Conservation (phyloP, 2,113 vertebrate genomes). For the Sialia sialis region DNA sequence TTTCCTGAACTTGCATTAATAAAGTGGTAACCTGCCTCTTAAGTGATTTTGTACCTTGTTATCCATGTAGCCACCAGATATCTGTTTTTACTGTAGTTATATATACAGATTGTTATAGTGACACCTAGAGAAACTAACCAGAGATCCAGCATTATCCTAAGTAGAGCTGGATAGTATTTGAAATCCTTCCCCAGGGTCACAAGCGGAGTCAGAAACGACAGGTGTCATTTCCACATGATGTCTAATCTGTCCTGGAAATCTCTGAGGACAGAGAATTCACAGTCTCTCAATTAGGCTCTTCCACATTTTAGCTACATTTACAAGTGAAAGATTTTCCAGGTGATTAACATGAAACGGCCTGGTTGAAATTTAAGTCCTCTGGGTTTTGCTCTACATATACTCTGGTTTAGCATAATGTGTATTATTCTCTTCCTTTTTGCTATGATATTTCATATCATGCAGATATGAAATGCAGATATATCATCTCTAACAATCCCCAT, state of each 20-base stretch:
- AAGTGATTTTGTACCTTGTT: not conserved
- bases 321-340: not conserved
- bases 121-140: conserved; percentile 20
- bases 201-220: not conserved
- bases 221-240: not conserved
- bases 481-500: not conserved
- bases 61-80: not conserved
- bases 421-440: not conserved
- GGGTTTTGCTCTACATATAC: not conserved
- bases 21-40: not conserved
- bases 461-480: not conserved
- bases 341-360: not conserved
- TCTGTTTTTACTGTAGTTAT: not conserved
- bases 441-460: not conserved
- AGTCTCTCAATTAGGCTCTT: not conserved
- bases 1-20: not conserved
- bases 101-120: not conserved
- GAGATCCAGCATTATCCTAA: not conserved
- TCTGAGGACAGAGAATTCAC: not conserved
- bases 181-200: not conserved
- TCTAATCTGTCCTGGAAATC: not conserved
- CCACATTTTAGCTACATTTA: not conserved
- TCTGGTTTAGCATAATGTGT: not conserved
- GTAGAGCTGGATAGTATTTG: not conserved
- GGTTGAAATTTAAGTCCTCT: not conserved